Evolutionary conservation across 2,797 vertebrate species (phyloP).

Genomic region (Xyrichtys novacula): DNA sequence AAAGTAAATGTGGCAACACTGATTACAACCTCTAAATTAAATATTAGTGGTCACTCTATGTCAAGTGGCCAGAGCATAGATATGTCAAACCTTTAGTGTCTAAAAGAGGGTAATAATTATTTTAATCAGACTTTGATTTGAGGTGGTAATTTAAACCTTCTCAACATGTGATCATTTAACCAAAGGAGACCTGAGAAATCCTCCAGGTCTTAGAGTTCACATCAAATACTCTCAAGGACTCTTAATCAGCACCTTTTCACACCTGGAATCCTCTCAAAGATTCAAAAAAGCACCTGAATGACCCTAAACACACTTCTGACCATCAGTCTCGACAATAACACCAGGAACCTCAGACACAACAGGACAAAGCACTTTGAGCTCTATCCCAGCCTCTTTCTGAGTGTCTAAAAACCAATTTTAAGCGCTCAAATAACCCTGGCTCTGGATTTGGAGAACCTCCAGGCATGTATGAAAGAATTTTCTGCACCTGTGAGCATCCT

Average conservation of each 20-base stretch:
- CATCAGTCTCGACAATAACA: not conserved
- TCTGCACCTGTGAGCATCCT: not conserved
- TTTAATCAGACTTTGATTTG: not conserved
- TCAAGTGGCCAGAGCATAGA: not conserved
- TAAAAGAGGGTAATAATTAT: not conserved
- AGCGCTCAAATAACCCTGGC: not conserved
- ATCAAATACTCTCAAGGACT: not conserved
- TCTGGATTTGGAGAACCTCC: not conserved
- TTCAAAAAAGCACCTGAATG: not conserved
- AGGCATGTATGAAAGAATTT: not conserved
- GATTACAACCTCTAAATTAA: not conserved
- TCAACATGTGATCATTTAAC: not conserved
- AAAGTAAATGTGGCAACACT: too few species aligned
- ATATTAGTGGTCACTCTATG: not conserved
- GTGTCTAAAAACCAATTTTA: not conserved
- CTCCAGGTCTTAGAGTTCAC: not conserved
- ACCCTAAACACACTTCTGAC: not conserved
- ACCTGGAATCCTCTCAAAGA: not conserved
- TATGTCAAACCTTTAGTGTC: not conserved
- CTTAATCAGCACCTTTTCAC: not conserved
- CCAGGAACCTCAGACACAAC: not conserved
- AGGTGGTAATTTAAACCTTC: not conserved
- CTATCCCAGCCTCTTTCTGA: not conserved
- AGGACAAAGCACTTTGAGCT: not conserved
- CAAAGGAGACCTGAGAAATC: not conserved